Evolutionary conservation across 2,888 invertebrate genomes (phyloP), one percentile per base, ranked within the genome.

Genomic region (Hyalella azteca): DNA sequence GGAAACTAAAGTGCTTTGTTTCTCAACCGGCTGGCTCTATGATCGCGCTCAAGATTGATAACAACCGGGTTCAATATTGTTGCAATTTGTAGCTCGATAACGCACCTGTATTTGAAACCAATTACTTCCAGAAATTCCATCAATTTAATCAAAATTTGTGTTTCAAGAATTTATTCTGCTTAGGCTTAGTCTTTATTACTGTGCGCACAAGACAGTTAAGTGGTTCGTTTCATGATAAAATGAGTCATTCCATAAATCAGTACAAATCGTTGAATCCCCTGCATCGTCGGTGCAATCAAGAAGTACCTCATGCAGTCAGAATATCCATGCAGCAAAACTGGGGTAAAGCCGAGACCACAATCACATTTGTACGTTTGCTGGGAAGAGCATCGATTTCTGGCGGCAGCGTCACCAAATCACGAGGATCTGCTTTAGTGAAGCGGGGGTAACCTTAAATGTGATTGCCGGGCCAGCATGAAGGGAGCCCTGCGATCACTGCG

Each of bases 401-500:
- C 39, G 32, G 66, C 39, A 66, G 66, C 66, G 32, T 29, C 54
- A 54, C 26, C 54, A 54, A 54, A 54, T 54, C 54, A 54, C 54
- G 54, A 54, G 54, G 54, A 54, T 54, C 54, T 54, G 54, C 54
- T 29, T 22, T 22, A 54, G 54, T 29, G 54, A 54, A 54, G 54
- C 32, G 66, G 32, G 29, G 66, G n/a, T n/a, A 36, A 66, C 66
- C 36, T 36, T 36, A 66, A 66, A 66, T 66, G 66, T 36, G 66
- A 66, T 66, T 66, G 66, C 66, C 36, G n/a, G 66, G 66, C 66
- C 36, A 36, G 36, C 66, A 36, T 29, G 66, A 66, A 66, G 66
- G 11, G n/a, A 54, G 22, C 54, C 54, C 29, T 54, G 54, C 54
- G 26, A 26, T 54, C 29, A 54, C 54, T 54, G 54, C 54, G 9